Percentiles rank a stretch among this genome's conserved stretches.
Evolutionary conservation across 1,140 invertebrate genomes (phyloP).

Genomic region (Drosophila guanche): DNA sequence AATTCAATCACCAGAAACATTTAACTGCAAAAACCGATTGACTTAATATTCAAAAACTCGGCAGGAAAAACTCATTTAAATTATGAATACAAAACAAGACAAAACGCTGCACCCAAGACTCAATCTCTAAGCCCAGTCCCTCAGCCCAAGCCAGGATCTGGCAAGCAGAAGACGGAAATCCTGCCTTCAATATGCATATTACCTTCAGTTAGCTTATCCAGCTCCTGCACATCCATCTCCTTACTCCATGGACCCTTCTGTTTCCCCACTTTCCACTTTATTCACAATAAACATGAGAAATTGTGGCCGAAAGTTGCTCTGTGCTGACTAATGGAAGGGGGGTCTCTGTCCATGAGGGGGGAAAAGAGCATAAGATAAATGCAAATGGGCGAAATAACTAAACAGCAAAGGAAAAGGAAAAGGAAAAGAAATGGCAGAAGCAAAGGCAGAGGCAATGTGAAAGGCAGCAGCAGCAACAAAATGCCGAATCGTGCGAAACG

Average conservation of each 20-base stretch:
- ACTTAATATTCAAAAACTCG: constrained; percentile 4
- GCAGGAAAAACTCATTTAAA: constrained; percentile 34
- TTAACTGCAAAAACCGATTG: background rate
- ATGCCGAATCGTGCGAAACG: constrained; percentile 59
- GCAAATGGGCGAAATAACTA: constrained; percentile 71
- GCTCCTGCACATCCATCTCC: background rate
- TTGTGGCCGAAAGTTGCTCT: constrained; percentile 36
- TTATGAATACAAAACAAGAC: constrained; percentile 33
- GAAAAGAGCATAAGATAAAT: constrained; percentile 39
- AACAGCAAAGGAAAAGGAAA: constrained; percentile 36
- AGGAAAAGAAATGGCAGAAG: background rate
- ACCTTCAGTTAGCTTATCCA: constrained; percentile 1
- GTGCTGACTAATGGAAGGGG: background rate
- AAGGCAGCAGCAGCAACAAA: constrained; percentile 26
- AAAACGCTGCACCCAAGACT: background rate
- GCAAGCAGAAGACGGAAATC: constrained; percentile 21
- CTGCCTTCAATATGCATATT: constrained; percentile 50
- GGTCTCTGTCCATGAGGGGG: no score
- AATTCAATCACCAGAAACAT: background rate
- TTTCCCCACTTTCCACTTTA: constrained; percentile 23
- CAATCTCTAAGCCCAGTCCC: background rate
- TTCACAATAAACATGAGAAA: constrained; percentile 29
- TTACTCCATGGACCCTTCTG: background rate
- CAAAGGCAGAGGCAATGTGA: constrained; percentile 20
- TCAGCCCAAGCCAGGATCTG: constrained; percentile 20